phyloP scores from a whole-genome alignment of 1,140 invertebrate species.

The Maconellicoccus hirsutus region DNA sequence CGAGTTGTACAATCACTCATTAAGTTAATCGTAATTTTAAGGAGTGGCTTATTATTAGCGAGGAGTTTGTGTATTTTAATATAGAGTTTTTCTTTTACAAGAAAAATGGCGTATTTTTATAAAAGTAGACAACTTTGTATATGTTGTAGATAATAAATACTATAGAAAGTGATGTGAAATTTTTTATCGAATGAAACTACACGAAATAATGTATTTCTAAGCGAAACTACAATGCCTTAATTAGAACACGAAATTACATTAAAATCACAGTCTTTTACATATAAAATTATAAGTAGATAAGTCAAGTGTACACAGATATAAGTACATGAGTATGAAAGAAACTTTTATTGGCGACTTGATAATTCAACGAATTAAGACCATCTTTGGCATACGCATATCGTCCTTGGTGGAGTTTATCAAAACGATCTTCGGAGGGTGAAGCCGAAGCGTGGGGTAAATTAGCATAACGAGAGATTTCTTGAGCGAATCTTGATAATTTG shows the following conservation, averaged over 20 bases:
- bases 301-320: constrained; percentile 28
- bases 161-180: not conserved
- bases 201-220: not conserved
- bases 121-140: not conserved
- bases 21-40: too few relatives aligned
- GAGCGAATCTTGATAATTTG: constrained; percentile 54
- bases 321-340: constrained; percentile 29
- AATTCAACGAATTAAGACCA: constrained; percentile 56
- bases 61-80: too few relatives aligned
- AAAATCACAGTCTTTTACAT: constrained; percentile 25
- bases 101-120: not conserved
- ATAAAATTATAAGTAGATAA: not conserved
- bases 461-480: constrained; percentile 57
- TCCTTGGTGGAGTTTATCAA: constrained; percentile 36
- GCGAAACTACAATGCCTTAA: not conserved
- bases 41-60: too few relatives aligned
- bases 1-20: too few relatives aligned
- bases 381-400: constrained; percentile 46
- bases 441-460: constrained; percentile 63
- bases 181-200: not conserved
- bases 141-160: constrained; percentile 2
- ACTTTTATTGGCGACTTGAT: constrained; percentile 25
- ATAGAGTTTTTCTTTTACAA: not conserved
- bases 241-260: not conserved
- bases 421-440: constrained; percentile 34